phyloP scores from a whole-genome alignment of 2,113 vertebrate species.

The Percina caprodes region DNA sequence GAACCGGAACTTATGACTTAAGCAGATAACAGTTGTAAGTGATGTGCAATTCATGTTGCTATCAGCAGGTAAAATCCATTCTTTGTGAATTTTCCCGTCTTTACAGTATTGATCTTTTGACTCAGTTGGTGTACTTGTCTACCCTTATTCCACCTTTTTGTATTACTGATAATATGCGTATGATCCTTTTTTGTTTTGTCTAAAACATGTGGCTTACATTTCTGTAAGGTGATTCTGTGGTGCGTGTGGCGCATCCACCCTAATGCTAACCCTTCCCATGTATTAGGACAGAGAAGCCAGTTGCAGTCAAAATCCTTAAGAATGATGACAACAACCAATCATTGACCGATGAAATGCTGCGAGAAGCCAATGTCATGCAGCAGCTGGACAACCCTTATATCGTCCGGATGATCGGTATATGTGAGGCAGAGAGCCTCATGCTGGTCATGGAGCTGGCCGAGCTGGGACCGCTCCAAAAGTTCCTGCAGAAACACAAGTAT shows the following conservation, averaged over 20 bases:
- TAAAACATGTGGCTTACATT: neutral
- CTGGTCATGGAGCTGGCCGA: constrained; percentile 98
- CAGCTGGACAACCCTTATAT: constrained; percentile 98
- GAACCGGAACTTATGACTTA: too few species aligned
- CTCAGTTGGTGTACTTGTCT: neutral
- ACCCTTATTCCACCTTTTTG: neutral
- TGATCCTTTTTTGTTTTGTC: neutral
- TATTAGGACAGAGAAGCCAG: constrained; percentile 88
- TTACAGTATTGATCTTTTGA: too few species aligned
- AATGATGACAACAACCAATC: constrained; percentile 89
- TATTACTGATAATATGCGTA: neutral
- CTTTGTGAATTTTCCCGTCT: too few species aligned
- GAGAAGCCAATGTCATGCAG: constrained; percentile 96
- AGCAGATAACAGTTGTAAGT: too few species aligned
- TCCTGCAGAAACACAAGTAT: constrained; percentile 93
- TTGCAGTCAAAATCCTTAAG: constrained; percentile 97
- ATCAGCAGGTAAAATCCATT: too few species aligned
- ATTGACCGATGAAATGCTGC: constrained; percentile 90
- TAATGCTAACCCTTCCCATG: neutral
- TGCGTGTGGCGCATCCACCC: neutral
- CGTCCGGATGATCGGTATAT: constrained; percentile 98
- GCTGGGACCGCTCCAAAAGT: constrained; percentile 95
- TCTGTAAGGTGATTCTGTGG: neutral
- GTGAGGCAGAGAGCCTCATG: constrained; percentile 96
- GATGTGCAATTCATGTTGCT: too few species aligned